Conservation (phyloP, 2,888 invertebrate species). For the Hedychridium roseum region DNA sequence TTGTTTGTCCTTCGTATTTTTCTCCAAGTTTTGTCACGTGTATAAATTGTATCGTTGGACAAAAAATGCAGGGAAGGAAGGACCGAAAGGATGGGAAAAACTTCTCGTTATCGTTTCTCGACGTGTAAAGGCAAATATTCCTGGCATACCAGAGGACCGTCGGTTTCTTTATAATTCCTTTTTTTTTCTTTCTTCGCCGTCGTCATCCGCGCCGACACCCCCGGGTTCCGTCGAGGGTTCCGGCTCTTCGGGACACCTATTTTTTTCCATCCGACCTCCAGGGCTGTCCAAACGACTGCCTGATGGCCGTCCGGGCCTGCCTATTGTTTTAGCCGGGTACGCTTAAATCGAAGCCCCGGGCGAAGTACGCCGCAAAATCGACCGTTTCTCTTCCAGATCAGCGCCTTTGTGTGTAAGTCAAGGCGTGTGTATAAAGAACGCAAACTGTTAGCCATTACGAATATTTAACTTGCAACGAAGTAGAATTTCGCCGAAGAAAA, state of each 20-base stretch:
- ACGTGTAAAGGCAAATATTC: constrained; percentile 52
- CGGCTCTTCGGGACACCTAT: constrained; percentile 50
- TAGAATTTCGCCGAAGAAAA: too few relatives aligned
- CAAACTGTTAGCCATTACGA: too few relatives aligned
- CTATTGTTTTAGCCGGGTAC: constrained; percentile 50
- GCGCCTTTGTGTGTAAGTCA: too few relatives aligned
- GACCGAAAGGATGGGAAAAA: constrained; percentile 20
- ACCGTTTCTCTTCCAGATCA: too few relatives aligned
- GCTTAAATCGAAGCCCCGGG: constrained; percentile 49
- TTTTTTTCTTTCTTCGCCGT: constrained; percentile 9
- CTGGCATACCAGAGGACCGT: constrained; percentile 13
- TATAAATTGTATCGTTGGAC: too few relatives aligned
- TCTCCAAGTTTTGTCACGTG: too few relatives aligned
- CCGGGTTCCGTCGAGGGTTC: constrained; percentile 32
- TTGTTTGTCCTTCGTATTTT: too few relatives aligned
- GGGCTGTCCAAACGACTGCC: constrained; percentile 51
- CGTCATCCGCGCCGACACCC: constrained; percentile 7
- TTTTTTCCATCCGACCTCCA: constrained; percentile 46
- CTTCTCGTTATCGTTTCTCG: constrained; percentile 55
- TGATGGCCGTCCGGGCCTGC: constrained; percentile 39
- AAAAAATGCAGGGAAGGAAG: too few relatives aligned
- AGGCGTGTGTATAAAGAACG: too few relatives aligned
- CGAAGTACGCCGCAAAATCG: constrained; percentile 26
- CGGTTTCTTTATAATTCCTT: constrained; percentile 6
- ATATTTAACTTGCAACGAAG: too few relatives aligned